Evolutionary conservation across 2,113 vertebrate species (phyloP).

Genomic region (Neodon shergylaensis): DNA sequence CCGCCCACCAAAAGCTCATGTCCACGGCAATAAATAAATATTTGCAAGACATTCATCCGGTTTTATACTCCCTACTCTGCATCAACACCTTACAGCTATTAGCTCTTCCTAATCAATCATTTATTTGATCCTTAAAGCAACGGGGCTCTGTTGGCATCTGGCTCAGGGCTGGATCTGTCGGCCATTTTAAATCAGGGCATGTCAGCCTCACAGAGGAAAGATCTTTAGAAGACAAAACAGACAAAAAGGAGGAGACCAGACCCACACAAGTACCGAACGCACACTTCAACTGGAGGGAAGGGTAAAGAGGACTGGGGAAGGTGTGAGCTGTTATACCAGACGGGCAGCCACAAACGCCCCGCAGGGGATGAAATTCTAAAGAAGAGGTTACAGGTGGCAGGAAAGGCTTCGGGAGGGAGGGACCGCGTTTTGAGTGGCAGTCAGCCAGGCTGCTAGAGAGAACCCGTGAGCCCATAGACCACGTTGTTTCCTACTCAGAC

Average conservation of each 20-base stretch:
- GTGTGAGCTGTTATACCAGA: not conserved
- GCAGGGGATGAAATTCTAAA: not conserved
- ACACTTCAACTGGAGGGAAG: not conserved
- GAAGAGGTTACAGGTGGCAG: constrained; percentile 64
- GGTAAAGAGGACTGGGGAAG: not conserved
- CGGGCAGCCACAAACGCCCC: not conserved
- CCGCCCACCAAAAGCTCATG: constrained; percentile 11
- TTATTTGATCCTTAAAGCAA: not conserved
- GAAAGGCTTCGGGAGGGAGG: not conserved
- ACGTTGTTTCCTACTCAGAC: not conserved
- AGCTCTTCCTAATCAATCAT: constrained; percentile 9
- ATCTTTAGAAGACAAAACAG: constrained; percentile 10
- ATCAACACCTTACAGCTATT: not conserved
- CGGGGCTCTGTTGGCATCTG: not conserved
- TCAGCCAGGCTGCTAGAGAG: not conserved
- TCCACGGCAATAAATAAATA: constrained; percentile 36
- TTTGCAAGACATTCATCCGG: constrained; percentile 5
- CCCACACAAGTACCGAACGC: not conserved
- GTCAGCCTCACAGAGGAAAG: not conserved
- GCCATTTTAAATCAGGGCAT: constrained; percentile 68
- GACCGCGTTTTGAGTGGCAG: not conserved
- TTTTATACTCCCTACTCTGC: constrained; percentile 14
- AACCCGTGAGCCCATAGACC: not conserved
- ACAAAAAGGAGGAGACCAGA: not conserved
- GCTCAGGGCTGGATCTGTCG: constrained; percentile 18